These are phyloP conservation scores for Hippocampus zosterae DNA, from an alignment of 2,113 vertebrate genomes.

Conservation along the genomic window DNA sequence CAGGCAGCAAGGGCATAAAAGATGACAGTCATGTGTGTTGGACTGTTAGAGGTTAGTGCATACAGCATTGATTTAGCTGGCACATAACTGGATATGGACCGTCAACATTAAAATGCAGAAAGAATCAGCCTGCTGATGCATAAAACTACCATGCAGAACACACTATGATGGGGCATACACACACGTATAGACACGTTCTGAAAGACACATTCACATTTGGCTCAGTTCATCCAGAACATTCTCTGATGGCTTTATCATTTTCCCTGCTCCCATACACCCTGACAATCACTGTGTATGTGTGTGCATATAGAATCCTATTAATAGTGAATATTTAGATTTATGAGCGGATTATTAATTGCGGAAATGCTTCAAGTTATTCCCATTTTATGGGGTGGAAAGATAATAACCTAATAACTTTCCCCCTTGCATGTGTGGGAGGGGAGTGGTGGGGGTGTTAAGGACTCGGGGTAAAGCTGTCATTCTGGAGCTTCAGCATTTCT, in stretches of 20 bases:
- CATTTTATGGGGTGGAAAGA: slow-evolving; percentile 79
- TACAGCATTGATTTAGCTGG: slow-evolving; percentile 85
- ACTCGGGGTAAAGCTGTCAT: neutral
- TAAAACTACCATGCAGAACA: slow-evolving; percentile 83
- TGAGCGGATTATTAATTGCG: slow-evolving; percentile 75
- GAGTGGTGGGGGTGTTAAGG: neutral
- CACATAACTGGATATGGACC: slow-evolving; percentile 70
- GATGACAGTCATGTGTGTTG: slow-evolving; percentile 24
- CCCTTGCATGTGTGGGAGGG: slow-evolving; percentile 37
- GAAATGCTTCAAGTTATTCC: slow-evolving; percentile 72
- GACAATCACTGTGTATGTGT: slow-evolving; percentile 37
- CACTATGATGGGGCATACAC: slow-evolving; percentile 48
- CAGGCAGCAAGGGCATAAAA: slow-evolving; percentile 53
- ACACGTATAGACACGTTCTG: slow-evolving; percentile 20
- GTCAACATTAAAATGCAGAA: slow-evolving; percentile 81
- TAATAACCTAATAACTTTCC: slow-evolving; percentile 79
- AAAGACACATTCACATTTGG: slow-evolving; percentile 62
- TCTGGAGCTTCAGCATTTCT: neutral
- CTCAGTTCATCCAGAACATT: slow-evolving; percentile 73
- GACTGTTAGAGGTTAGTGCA: slow-evolving; percentile 70
- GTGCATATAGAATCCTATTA: slow-evolving; percentile 70
- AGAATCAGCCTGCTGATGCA: slow-evolving; percentile 80
- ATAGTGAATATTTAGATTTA: slow-evolving; percentile 77
- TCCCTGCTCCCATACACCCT: slow-evolving; percentile 55
- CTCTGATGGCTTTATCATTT: slow-evolving; percentile 73